A percentile compares a stretch with the other conserved stretches of the same genome.
phyloP scores from a whole-genome alignment of 2,888 invertebrate genomes.

The Crocallis elinguaria region DNA sequence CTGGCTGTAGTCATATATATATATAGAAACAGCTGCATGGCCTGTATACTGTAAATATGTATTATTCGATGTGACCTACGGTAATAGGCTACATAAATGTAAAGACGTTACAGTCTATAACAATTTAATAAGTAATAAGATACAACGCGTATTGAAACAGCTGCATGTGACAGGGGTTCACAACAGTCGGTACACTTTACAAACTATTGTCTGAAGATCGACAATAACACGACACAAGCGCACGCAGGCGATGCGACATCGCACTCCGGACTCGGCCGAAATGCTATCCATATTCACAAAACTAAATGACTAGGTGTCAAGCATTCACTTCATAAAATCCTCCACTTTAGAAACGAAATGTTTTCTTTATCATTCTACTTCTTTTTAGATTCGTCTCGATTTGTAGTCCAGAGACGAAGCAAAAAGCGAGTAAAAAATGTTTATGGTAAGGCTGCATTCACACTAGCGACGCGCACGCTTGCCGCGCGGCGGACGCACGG shows the following conservation, averaged over 20 bases:
- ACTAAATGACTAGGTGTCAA: slow-evolving; percentile 36
- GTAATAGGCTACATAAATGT: too few relatives aligned
- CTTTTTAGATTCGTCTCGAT: not conserved
- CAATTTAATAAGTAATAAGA: too few relatives aligned
- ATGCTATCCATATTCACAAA: slow-evolving; percentile 7
- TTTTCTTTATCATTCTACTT: not conserved
- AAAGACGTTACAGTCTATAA: too few relatives aligned
- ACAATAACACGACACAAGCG: slow-evolving; percentile 8
- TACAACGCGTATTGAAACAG: too few relatives aligned
- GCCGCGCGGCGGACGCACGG: slow-evolving; percentile 55
- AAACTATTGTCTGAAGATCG: slow-evolving; percentile 5
- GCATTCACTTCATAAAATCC: slow-evolving; percentile 10
- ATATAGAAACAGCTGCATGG: too few relatives aligned
- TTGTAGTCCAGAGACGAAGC: slow-evolving; percentile 2
- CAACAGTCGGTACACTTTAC: not conserved
- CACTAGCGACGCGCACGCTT: slow-evolving; percentile 54
- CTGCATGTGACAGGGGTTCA: not conserved
- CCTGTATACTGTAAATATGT: too few relatives aligned
- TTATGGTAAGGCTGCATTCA: slow-evolving; percentile 18
- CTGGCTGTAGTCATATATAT: too few relatives aligned
- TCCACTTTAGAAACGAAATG: not conserved
- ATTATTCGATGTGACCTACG: too few relatives aligned
- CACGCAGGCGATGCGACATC: not conserved
- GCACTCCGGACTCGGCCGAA: not conserved
- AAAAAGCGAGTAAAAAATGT: slow-evolving; percentile 20